Evolutionary conservation across 2,888 invertebrate species (phyloP), one percentile per base, ranked within the genome.

Genomic region (Caenorhabditis sp.): DNA sequence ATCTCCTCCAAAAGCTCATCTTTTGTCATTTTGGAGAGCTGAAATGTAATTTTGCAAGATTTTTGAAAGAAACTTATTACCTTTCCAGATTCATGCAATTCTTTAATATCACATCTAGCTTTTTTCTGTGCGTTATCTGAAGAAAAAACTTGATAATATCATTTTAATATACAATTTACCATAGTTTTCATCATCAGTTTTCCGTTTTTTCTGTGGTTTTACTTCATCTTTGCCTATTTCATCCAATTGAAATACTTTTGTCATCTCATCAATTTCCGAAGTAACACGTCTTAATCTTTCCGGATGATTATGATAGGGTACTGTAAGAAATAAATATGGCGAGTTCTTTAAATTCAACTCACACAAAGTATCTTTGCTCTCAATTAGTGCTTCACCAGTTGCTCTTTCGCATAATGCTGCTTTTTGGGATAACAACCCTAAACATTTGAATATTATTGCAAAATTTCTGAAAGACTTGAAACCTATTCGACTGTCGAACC

Each of bases 351-450:
- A 0, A 21, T 31, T n/a, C 23, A 50, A 31, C 65, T 8, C 21
- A 73, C 73, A 54, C 24, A 74, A 14, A 10, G 74, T 74, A 64
- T 74, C 74, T 19, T 24, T 69, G 27, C 66, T 53, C 27, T 74
- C 69, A 12, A 74, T 65, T 0, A 74, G 19, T 23, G 64, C 64
- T 19, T 74, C 74, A 24, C 74, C 74, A 36, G 69, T 74, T 14
- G 74, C 74, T 37, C 64, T 57, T 43, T 68, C 37, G 54, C 62
- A 65, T 24, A 74, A 57, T 23, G 74, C 74, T 0, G 69, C 23
- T 51, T 61, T 60, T 57, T 74, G 58, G 0, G 74, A 74, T 3
- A 74, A 62, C 3, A 74, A 53, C 27, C 73, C 43, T 58, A 31
- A 31, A 58, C 5, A 51, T 37, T 37, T 53, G 10, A 53, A n/a